Percentiles rank a stretch among this genome's conserved stretches.
These are phyloP conservation scores for Oxyteleia sp. DNA, from an alignment of 2,888 invertebrate genomes.

Conservation along the genomic window DNA sequence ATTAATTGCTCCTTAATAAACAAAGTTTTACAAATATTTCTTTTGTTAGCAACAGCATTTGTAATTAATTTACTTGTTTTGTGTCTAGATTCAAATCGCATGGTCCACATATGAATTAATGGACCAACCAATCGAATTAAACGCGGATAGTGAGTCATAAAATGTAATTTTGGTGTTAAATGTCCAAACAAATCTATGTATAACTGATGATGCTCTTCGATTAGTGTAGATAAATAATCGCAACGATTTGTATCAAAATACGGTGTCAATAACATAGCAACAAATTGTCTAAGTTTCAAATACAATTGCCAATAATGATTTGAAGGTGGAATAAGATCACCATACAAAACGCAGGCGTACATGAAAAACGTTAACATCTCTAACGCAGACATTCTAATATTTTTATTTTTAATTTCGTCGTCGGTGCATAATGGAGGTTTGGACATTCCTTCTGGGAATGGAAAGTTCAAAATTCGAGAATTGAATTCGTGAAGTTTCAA, in stretches of 20 bases:
- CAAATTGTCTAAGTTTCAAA: constrained; percentile 24
- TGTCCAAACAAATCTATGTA: constrained; percentile 52
- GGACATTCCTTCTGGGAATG: constrained; percentile 30
- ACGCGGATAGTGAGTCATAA: constrained; percentile 73
- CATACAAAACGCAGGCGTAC: constrained; percentile 5
- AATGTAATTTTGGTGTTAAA: constrained; percentile 75
- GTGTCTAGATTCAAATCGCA: constrained; percentile 42
- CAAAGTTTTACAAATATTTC: constrained; percentile 33
- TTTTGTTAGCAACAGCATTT: constrained; percentile 22
- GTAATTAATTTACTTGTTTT: constrained; percentile 28
- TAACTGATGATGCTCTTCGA: constrained; percentile 26
- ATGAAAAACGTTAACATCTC: constrained; percentile 45
- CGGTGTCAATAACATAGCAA: constrained; percentile 2
- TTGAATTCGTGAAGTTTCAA: constrained; percentile 19
- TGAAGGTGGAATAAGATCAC: not conserved
- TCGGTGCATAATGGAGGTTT: constrained; percentile 66
- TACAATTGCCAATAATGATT: constrained; percentile 18
- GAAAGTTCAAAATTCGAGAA: constrained; percentile 3
- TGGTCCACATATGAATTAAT: constrained; percentile 42
- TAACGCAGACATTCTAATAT: constrained; percentile 66
- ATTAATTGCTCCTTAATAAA: constrained; percentile 25
- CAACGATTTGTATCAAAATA: constrained; percentile 9
- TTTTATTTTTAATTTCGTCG: constrained; percentile 38
- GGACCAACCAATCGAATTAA: constrained; percentile 57
- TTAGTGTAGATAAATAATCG: constrained; percentile 31